phyloP scores from a whole-genome alignment of 2,113 vertebrate species.

The Callipepla californica region DNA sequence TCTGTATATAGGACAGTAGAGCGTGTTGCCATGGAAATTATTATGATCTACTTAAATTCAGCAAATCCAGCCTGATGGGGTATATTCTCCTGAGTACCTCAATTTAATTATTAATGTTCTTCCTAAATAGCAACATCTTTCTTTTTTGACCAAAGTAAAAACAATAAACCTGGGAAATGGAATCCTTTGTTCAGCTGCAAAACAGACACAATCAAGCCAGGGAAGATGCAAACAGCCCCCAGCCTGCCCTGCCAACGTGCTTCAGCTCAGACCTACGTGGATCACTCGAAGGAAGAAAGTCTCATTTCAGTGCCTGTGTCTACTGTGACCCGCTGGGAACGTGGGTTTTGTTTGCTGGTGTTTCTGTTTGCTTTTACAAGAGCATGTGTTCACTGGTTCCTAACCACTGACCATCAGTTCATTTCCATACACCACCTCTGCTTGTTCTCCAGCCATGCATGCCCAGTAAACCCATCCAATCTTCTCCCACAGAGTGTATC shows the following conservation, averaged over 20 bases:
- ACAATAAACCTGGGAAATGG: background rate
- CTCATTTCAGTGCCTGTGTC: background rate
- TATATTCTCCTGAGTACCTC: slow-evolving; percentile 4
- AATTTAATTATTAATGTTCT: slow-evolving; percentile 52
- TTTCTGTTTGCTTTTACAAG: background rate
- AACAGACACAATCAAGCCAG: background rate
- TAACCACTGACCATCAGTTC: background rate
- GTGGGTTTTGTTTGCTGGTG: background rate
- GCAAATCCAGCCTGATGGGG: slow-evolving; percentile 10
- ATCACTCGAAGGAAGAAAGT: background rate
- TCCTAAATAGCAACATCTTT: slow-evolving; percentile 32
- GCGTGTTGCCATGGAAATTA: slow-evolving; percentile 65
- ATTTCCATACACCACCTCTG: background rate
- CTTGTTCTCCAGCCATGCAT: background rate
- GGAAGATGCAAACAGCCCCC: background rate
- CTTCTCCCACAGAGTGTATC: accelerated
- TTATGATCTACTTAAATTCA: slow-evolving; percentile 52
- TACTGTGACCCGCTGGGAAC: background rate
- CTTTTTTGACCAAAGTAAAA: background rate
- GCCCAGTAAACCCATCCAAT: background rate
- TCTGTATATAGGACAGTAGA: slow-evolving; percentile 57
- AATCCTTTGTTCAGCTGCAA: slow-evolving; percentile 27
- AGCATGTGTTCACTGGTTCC: background rate
- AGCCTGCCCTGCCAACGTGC: background rate
- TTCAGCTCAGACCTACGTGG: background rate